Evolutionary conservation across 2,797 vertebrate species (phyloP).

Genomic region (Pipistrellus pygmaeus): DNA sequence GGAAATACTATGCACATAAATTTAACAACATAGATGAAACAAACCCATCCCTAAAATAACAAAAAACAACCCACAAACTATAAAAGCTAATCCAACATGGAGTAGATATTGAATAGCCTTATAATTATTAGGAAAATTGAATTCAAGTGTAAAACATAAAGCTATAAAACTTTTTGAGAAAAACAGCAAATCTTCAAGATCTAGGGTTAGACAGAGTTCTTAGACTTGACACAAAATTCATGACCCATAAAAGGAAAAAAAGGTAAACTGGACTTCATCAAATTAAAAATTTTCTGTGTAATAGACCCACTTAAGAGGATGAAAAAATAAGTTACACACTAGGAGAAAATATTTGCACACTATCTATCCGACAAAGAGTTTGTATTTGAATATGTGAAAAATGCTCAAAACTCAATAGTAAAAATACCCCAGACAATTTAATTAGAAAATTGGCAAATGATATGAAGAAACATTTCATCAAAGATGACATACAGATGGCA

Average conservation of each 20-base stretch:
- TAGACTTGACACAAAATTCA: not conserved
- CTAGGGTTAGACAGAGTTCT: not conserved
- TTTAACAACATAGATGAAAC: conserved; percentile 6
- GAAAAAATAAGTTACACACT: not conserved
- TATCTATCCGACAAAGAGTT: conserved; percentile 21
- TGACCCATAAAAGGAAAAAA: not conserved
- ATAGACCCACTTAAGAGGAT: not conserved
- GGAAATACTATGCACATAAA: not conserved
- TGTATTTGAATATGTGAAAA: conserved; percentile 39
- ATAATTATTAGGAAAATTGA: conserved; percentile 15
- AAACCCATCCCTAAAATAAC: not conserved
- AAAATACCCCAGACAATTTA: not conserved
- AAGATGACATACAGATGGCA: conserved; percentile 8
- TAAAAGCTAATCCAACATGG: not conserved
- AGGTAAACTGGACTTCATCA: not conserved
- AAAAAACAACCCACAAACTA: no score
- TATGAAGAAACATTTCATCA: not conserved
- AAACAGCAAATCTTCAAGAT: conserved; percentile 16
- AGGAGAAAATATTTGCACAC: conserved; percentile 49
- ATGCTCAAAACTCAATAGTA: not conserved
- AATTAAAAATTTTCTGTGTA: not conserved
- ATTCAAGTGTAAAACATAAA: conserved; percentile 35
- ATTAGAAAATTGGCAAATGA: conserved; percentile 42
- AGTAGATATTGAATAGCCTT: not conserved
- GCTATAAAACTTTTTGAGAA: conserved; percentile 39